phyloP scores from a whole-genome alignment of 2,888 invertebrate species.

The Latheticus oryzae region DNA sequence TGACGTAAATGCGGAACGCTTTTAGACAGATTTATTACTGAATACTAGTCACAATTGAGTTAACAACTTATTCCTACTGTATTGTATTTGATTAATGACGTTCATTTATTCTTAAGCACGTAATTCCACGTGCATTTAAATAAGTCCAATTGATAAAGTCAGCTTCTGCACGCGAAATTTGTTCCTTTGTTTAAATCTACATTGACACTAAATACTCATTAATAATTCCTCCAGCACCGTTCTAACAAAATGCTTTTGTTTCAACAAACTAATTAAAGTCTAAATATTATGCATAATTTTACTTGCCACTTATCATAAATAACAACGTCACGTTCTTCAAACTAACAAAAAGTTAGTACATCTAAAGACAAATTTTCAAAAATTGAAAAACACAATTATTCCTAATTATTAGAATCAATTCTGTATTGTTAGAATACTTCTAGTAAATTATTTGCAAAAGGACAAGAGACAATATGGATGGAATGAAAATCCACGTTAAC shows the following conservation, averaged over 20 bases:
- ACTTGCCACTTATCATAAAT: too few relatives aligned
- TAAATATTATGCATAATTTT: constrained; percentile 3
- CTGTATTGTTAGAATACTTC: constrained; percentile 7
- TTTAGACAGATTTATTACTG: constrained; percentile 21
- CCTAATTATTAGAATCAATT: too few relatives aligned
- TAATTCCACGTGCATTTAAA: constrained; percentile 36
- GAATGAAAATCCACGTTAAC: constrained; percentile 19
- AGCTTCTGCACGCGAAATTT: constrained; percentile 18
- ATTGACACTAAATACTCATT: constrained; percentile 21
- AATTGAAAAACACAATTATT: too few relatives aligned
- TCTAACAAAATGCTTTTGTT: constrained; percentile 11
- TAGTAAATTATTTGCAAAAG: constrained; percentile 19
- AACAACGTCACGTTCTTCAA: too few relatives aligned
- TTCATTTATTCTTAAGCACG: constrained; percentile 36
- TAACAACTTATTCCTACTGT: constrained; percentile 38
- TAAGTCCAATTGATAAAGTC: constrained; percentile 34
- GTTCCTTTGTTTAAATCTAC: constrained; percentile 11
- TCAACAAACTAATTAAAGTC: constrained; percentile 13
- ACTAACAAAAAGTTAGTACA: too few relatives aligned
- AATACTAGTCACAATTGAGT: constrained; percentile 30
- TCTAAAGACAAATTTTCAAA: too few relatives aligned
- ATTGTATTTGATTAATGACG: constrained; percentile 40
- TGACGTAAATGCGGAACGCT: constrained; percentile 10
- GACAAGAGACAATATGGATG: constrained; percentile 7
- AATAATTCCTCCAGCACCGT: constrained; percentile 4